A percentile compares a stretch with the other conserved stretches of the same genome.
phyloP scores from a whole-genome alignment of 2,113 vertebrate genomes.

The Sorex fumeus region DNA sequence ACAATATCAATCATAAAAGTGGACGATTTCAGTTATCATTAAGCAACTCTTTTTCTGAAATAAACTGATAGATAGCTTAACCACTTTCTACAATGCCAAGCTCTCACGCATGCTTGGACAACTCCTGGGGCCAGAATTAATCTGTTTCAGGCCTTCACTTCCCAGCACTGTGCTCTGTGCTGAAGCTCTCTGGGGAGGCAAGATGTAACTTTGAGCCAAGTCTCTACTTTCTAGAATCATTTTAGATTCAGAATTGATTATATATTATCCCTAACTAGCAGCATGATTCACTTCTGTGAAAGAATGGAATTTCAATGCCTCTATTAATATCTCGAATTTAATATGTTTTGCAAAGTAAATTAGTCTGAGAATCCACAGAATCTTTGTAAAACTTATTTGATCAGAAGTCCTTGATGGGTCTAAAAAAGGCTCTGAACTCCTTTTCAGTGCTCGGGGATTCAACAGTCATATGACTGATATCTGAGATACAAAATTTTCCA shows the following conservation, averaged over 20 bases:
- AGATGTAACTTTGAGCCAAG: constrained; percentile 20
- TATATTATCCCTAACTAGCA: constrained; percentile 49
- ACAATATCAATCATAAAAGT: constrained; percentile 34
- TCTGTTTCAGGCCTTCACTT: constrained; percentile 48
- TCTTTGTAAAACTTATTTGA: constrained; percentile 48
- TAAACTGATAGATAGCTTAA: neutral
- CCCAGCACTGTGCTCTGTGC: constrained; percentile 11
- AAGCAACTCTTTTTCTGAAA: neutral
- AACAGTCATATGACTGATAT: neutral
- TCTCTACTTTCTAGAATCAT: constrained; percentile 58
- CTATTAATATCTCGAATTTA: constrained; percentile 72
- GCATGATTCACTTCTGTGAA: constrained; percentile 69
- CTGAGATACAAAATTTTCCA: neutral
- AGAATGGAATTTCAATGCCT: constrained; percentile 74
- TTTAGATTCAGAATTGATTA: constrained; percentile 73
- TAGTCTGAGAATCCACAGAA: constrained; percentile 43
- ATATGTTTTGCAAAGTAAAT: constrained; percentile 55
- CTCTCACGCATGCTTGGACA: neutral
- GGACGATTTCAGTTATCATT: constrained; percentile 14
- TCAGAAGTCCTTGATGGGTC: constrained; percentile 23
- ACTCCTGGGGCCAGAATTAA: constrained; percentile 2
- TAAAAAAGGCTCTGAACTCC: neutral
- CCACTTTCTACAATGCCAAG: neutral
- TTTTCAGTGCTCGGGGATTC: constrained; percentile 23
- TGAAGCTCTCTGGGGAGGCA: constrained; percentile 20